A percentile compares a stretch with the other conserved stretches of the same genome.
These are phyloP conservation scores for Marmota monax DNA, from an alignment of 2,113 vertebrate genomes.

Conservation along the genomic window DNA sequence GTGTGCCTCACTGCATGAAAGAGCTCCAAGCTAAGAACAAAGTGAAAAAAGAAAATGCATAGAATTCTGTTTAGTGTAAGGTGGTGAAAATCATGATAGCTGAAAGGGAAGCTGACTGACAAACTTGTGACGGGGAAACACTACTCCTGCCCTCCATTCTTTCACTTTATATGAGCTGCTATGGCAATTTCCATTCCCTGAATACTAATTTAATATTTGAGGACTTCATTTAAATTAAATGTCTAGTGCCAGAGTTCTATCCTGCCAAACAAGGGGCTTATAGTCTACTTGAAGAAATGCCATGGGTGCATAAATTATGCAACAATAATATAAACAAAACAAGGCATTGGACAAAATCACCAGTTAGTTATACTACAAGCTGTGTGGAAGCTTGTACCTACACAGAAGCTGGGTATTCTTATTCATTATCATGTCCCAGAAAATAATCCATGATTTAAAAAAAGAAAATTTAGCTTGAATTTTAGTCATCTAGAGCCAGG, in stretches of 20 bases:
- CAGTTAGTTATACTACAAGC: neutral
- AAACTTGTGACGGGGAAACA: neutral
- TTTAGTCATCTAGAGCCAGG: neutral
- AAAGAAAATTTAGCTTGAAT: neutral
- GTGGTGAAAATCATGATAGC: neutral
- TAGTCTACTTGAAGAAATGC: neutral
- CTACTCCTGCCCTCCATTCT: neutral
- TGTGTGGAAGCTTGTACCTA: neutral
- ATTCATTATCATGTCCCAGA: neutral
- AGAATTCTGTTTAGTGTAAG: neutral
- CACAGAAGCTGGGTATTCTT: neutral
- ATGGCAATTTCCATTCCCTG: constrained; percentile 17
- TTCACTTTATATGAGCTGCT: neutral
- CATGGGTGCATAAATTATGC: neutral
- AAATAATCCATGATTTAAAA: neutral
- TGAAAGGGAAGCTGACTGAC: neutral
- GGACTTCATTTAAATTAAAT: constrained; percentile 24
- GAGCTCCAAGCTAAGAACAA: neutral
- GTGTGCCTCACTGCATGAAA: neutral
- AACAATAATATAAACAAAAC: neutral
- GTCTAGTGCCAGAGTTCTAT: neutral
- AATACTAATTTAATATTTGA: constrained; percentile 51
- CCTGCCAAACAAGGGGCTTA: neutral
- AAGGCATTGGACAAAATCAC: constrained; percentile 7
- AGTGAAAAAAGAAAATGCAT: neutral